Percentiles rank a stretch among this genome's conserved stretches.
Evolutionary conservation across 1,140 invertebrate genomes (phyloP).

Genomic region (Lanistes nyassanus): DNA sequence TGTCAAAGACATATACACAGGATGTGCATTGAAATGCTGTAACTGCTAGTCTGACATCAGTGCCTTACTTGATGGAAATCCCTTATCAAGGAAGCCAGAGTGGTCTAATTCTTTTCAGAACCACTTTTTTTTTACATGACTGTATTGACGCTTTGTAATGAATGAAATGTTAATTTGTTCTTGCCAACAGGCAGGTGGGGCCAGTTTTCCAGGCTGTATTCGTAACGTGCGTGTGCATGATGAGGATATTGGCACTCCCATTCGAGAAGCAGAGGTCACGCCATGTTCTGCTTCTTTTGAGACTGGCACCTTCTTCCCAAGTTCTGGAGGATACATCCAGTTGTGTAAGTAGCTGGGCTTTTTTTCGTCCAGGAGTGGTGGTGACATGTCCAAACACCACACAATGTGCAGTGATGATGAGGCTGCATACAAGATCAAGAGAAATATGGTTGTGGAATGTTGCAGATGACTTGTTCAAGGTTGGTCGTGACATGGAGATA

Average conservation of each 20-base stretch:
- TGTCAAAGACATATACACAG: too few relatives aligned
- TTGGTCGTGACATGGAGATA: slow-evolving; percentile 82
- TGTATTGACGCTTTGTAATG: background rate
- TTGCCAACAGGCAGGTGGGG: background rate
- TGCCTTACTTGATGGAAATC: too few relatives aligned
- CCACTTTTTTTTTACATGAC: too few relatives aligned
- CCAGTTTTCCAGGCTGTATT: slow-evolving; percentile 78
- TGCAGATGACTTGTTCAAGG: slow-evolving; percentile 76
- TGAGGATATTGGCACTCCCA: slow-evolving; percentile 73
- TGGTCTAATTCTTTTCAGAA: too few relatives aligned
- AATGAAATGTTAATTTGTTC: background rate
- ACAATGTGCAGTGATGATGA: background rate
- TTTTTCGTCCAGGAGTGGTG: background rate
- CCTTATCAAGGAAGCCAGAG: too few relatives aligned
- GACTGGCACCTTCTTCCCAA: slow-evolving; percentile 88
- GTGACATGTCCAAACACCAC: background rate
- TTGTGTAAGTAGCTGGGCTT: slow-evolving; percentile 69
- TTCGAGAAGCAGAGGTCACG: slow-evolving; percentile 43
- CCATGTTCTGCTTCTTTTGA: slow-evolving; percentile 86
- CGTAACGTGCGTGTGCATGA: slow-evolving; percentile 80
- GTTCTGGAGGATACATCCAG: slow-evolving; percentile 76
- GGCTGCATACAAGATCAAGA: background rate
- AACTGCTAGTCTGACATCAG: too few relatives aligned
- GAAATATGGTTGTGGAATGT: slow-evolving; percentile 9
- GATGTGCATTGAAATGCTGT: too few relatives aligned